Percentiles rank a stretch among this genome's conserved stretches.
phyloP scores from a whole-genome alignment of 2,797 vertebrate species.

The Sparus aurata region DNA sequence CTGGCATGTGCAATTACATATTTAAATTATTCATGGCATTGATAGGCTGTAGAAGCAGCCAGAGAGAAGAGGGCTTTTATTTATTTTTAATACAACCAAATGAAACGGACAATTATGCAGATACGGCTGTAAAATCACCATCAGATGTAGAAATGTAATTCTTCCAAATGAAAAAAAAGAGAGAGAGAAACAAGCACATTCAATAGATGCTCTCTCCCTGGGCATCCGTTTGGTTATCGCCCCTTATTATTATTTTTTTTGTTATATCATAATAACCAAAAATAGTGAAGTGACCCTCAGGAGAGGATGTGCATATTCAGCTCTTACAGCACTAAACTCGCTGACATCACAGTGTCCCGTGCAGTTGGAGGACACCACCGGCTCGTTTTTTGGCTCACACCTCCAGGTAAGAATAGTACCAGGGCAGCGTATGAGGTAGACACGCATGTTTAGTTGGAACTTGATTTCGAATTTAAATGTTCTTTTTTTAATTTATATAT shows the following conservation, averaged over 20 bases:
- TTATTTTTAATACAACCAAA: constrained; percentile 36
- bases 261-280: constrained; percentile 76
- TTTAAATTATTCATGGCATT: constrained; percentile 60
- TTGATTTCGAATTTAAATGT: not conserved
- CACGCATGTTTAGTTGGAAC: not conserved
- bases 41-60: constrained; percentile 27
- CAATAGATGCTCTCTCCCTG: constrained; percentile 52
- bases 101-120: constrained; percentile 53
- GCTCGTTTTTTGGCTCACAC: constrained; percentile 46
- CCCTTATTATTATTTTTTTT: constrained; percentile 30
- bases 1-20: constrained; percentile 39
- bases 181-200: constrained; percentile 4
- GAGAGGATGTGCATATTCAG: constrained; percentile 76
- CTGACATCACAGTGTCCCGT: constrained; percentile 80
- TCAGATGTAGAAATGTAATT: constrained; percentile 49
- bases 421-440: not conserved
- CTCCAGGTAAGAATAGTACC: constrained; percentile 45
- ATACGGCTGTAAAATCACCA: constrained; percentile 31
- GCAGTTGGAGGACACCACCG: constrained; percentile 79
- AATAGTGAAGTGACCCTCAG: constrained; percentile 77
- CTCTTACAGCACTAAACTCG: constrained; percentile 72
- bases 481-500: not conserved
- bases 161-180: constrained; percentile 20
- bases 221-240: constrained; percentile 65
- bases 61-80: constrained; percentile 23